Evolutionary conservation across 1,140 invertebrate genomes (phyloP).

Genomic region (Spodoptera litura): DNA sequence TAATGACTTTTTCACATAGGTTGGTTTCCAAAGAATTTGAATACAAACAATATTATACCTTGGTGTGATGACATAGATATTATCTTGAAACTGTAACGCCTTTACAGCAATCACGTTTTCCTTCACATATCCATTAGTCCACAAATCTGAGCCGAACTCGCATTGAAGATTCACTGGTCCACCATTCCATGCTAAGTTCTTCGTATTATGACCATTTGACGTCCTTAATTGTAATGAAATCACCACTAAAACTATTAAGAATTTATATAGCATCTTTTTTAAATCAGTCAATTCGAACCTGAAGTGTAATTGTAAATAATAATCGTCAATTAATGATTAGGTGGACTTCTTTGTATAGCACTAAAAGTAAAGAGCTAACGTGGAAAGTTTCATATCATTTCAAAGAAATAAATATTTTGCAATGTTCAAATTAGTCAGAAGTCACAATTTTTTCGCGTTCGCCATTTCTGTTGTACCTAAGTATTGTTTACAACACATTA

Average conservation of each 20-base stretch:
- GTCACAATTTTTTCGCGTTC: background rate
- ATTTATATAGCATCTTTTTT: background rate
- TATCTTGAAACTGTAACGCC: slow-evolving; percentile 62
- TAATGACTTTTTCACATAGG: too few species aligned
- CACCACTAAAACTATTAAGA: background rate
- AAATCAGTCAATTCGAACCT: background rate
- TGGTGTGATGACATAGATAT: slow-evolving; percentile 68
- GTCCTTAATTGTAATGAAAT: background rate
- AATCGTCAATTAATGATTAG: background rate
- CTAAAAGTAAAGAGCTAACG: slow-evolving; percentile 33
- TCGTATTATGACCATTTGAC: slow-evolving; percentile 49
- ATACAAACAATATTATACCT: slow-evolving; percentile 54
- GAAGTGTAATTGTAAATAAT: slow-evolving; percentile 16
- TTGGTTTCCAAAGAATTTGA: too few species aligned
- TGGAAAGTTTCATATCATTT: background rate
- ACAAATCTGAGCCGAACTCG: slow-evolving; percentile 60
- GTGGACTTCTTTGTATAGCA: background rate
- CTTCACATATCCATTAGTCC: slow-evolving; percentile 61
- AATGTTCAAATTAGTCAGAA: slow-evolving; percentile 20
- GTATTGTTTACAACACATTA: slow-evolving; percentile 13
- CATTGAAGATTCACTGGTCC: slow-evolving; percentile 64
- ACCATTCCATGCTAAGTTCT: slow-evolving; percentile 69
- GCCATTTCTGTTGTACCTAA: background rate
- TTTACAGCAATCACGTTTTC: slow-evolving; percentile 72
- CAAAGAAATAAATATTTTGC: slow-evolving; percentile 7